phyloP scores from a whole-genome alignment of 2,113 vertebrate species.

The Edolisoma coerulescens region DNA sequence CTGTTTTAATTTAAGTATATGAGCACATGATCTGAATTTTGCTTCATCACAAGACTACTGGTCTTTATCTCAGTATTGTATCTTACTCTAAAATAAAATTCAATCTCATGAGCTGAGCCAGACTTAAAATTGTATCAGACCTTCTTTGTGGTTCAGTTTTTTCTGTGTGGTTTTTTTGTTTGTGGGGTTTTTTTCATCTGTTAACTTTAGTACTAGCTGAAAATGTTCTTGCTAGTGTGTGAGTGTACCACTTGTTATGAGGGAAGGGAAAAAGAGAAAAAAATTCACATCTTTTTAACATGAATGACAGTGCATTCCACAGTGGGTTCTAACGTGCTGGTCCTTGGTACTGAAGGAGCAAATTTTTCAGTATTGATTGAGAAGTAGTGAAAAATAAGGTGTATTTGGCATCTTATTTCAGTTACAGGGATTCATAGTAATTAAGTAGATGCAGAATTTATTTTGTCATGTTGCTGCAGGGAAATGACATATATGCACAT shows the following conservation, averaged over 20 bases:
- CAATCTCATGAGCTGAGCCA: neutral
- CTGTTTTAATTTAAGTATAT: neutral
- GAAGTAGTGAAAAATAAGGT: neutral
- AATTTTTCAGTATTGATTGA: neutral
- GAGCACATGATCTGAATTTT: neutral
- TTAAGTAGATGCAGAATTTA: neutral
- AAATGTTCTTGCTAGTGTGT: neutral
- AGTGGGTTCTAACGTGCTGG: neutral
- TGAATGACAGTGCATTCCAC: neutral
- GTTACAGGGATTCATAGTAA: neutral
- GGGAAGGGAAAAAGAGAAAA: neutral
- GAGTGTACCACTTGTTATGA: neutral
- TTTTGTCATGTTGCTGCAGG: neutral
- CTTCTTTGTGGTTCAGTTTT: neutral
- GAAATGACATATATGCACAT: neutral
- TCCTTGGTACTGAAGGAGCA: neutral
- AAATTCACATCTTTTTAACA: neutral
- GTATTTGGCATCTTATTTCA: neutral
- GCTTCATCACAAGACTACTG: neutral
- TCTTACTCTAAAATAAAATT: neutral
- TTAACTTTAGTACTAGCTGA: neutral
- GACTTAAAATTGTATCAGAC: neutral
- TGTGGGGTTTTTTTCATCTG: rapidly evolving
- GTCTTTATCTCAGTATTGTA: neutral
- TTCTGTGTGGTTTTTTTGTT: neutral